A percentile compares a stretch with the other conserved stretches of the same genome.
Evolutionary conservation across 2,113 vertebrate species (phyloP).

Genomic region (Leuciscus idus): DNA sequence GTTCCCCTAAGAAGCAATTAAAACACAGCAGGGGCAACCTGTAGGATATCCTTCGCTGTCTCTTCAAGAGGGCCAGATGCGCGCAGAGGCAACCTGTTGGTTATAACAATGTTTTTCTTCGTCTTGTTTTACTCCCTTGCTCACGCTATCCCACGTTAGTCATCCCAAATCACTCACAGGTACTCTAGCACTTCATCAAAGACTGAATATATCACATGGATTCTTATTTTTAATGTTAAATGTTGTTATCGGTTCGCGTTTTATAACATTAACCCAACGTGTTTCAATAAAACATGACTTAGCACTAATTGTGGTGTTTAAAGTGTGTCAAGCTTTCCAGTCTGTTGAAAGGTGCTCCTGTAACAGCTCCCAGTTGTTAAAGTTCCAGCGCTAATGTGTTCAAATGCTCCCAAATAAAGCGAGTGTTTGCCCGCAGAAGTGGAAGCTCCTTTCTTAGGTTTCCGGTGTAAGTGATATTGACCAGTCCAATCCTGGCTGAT

Average conservation of each 20-base stretch:
- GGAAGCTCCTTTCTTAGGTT: slow-evolving; percentile 40
- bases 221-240: neutral
- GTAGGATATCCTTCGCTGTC: slow-evolving; percentile 40
- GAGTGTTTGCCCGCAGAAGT: slow-evolving; percentile 56
- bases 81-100: slow-evolving; percentile 52
- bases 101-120: slow-evolving; percentile 57
- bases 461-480: slow-evolving; percentile 58
- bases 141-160: slow-evolving; percentile 53
- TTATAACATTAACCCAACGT: neutral
- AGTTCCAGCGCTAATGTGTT: slow-evolving; percentile 48
- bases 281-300: neutral
- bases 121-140: slow-evolving; percentile 36
- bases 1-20: slow-evolving; percentile 57
- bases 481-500: slow-evolving; percentile 40
- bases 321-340: slow-evolving; percentile 23
- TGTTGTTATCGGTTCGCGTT: neutral
- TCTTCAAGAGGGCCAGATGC: slow-evolving; percentile 49
- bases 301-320: neutral
- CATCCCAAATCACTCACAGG: slow-evolving; percentile 49
- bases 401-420: slow-evolving; percentile 56
- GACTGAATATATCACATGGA: slow-evolving; percentile 22
- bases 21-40: slow-evolving; percentile 53
- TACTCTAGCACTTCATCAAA: slow-evolving; percentile 34
- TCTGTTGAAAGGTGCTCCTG: slow-evolving; percentile 29
- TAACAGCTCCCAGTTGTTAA: slow-evolving; percentile 46